Conservation (phyloP, 35 echinoderm and acorn worm genomes). For the Apostichopus parvimensis region DNA sequence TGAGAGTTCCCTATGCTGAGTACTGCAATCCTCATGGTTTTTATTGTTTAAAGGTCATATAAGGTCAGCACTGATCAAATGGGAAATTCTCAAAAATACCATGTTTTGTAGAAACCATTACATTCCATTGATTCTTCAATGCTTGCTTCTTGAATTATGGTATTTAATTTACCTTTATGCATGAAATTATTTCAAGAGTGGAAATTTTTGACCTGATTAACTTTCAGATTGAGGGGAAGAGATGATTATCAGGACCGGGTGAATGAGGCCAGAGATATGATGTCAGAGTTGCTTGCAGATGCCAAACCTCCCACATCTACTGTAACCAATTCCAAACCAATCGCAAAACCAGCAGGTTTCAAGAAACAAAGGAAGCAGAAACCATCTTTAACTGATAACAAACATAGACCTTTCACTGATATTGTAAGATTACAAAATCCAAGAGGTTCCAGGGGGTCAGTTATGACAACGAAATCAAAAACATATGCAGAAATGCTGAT, state of each 20-base stretch:
- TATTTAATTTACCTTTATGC: too few relatives aligned
- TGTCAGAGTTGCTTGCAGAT: constrained; percentile 77
- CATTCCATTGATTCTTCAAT: too few relatives aligned
- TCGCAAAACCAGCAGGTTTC: background rate
- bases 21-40: too few relatives aligned
- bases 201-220: background rate
- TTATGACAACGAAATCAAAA: constrained; percentile 67
- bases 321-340: background rate
- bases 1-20: too few relatives aligned
- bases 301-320: constrained; percentile 40
- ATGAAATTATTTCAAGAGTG: too few relatives aligned
- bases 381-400: background rate
- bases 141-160: too few relatives aligned
- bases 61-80: too few relatives aligned
- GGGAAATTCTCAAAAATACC: too few relatives aligned
- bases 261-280: constrained; percentile 73
- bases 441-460: constrained; percentile 54
- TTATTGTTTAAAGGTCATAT: too few relatives aligned
- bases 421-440: constrained; percentile 86
- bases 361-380: background rate
- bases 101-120: too few relatives aligned
- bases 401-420: constrained; percentile 66
- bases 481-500: constrained; percentile 85
- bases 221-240: background rate
- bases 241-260: constrained; percentile 77